Percentiles rank a stretch among this genome's conserved stretches.
phyloP scores from a whole-genome alignment of 2,113 vertebrate species.

The Chionis minor region DNA sequence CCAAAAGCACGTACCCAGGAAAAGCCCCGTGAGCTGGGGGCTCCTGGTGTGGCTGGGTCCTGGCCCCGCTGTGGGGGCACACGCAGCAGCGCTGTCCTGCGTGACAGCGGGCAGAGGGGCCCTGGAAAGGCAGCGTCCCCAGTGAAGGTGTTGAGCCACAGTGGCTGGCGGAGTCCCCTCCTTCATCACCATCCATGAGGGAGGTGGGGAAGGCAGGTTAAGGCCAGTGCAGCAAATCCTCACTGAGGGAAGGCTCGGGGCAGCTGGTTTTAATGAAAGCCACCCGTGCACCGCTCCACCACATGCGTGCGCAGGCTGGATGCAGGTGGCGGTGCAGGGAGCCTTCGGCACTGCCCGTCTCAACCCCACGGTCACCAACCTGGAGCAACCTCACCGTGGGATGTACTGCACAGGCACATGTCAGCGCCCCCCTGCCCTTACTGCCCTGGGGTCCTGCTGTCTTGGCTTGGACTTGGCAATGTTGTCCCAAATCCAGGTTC shows the following conservation, averaged over 20 bases:
- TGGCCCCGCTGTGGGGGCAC: rapidly evolving
- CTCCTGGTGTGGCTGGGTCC: too few species aligned
- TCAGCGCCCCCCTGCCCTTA: background rate
- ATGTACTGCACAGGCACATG: rapidly evolving
- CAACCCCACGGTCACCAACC: background rate
- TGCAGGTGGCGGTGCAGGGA: background rate
- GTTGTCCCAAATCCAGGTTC: background rate
- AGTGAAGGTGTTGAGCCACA: too few species aligned
- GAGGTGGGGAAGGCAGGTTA: background rate
- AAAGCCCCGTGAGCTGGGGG: rapidly evolving
- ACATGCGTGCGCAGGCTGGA: background rate
- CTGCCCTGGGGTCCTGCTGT: rapidly evolving
- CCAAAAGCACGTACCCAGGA: background rate
- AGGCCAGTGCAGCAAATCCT: background rate
- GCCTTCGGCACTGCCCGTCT: too few species aligned
- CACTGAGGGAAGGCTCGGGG: background rate
- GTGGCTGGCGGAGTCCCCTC: background rate
- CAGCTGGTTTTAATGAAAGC: background rate
- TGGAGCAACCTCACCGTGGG: rapidly evolving
- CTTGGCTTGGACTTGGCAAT: background rate
- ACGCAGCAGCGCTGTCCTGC: rapidly evolving
- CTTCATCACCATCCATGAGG: background rate
- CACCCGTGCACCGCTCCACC: background rate
- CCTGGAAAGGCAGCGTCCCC: background rate
- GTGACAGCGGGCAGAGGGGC: background rate